Base-by-base conservation (phyloP, 2,113 vertebrate species). In the Dasyornis broadbenti region DNA sequence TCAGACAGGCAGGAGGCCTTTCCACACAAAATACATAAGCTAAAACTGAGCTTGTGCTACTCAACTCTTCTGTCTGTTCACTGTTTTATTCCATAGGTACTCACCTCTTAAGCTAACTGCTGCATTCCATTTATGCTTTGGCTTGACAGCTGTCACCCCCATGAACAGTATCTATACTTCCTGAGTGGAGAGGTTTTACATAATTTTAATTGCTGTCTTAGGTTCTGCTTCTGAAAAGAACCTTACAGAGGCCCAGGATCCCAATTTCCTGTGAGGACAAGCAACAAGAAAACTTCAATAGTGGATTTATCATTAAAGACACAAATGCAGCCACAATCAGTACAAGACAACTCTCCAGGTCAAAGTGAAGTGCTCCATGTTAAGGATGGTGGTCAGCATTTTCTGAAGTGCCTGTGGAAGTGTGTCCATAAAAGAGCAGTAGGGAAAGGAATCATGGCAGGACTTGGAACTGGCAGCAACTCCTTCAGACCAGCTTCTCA, bases 301-400 rank as follows among this genome's bases (percentile, higher is more conserved):
- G 11, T 33, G 19, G 5, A 2, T 31, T 86, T 89, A 27, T 59
- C 11, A 35, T 23, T 27, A 35, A n/a, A 59, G 37, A 35, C n/a
- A 65, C 1, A 8, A 86, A 71, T 8, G 3, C 23, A 79, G 15
- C 10, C 47, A 19, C 28, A 69, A 39, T 50, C 59, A 59, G 24
- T 31, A 33, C 18, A 61, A 61, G 40, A 70, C 64, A 71, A 7
- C 9, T 39, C 64, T 70, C 18, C 7, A 49, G 54, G n/a, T n/a
- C 18, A 73, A 77, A 64, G 16, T 0, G 0, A 57, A 81, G 22
- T 10, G 26, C 8, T 13, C 33, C 24, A 16, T 8, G 0, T 37
- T 39, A 61, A 73, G 45, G 45, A 44, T 28, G 18, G 17, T 40
- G n/a, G 50, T 16, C 49, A 59, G 30, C 28, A 20, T 79, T 90